Conservation (phyloP, 2,113 vertebrate genomes). For the Caracal caracal region DNA sequence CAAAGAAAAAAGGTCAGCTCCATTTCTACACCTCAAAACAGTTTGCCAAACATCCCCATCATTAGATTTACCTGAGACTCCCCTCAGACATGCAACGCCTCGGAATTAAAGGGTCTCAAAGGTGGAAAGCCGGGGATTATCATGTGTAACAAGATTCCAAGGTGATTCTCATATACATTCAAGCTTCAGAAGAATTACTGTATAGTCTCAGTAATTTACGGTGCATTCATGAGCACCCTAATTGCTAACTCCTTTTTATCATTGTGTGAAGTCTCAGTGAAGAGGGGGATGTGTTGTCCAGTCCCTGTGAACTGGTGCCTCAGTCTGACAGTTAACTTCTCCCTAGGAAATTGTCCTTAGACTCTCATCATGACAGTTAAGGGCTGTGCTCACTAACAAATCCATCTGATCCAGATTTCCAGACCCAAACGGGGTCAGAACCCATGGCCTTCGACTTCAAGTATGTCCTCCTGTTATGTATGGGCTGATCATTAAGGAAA, state of each 20-base stretch:
- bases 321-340: neutral
- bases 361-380: neutral
- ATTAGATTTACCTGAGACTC: neutral
- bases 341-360: neutral
- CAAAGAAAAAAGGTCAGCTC: neutral
- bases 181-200: neutral
- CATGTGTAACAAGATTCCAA: neutral
- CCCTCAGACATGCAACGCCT: neutral
- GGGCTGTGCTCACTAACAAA: neutral
- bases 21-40: neutral
- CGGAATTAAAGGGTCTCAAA: neutral
- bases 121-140: neutral
- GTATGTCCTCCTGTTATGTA: neutral
- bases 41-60: neutral
- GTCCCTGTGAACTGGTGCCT: neutral
- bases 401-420: neutral
- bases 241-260: neutral
- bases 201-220: neutral
- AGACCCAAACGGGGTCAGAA: neutral
- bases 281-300: neutral
- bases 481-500: neutral
- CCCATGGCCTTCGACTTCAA: neutral
- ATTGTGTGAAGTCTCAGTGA: neutral
- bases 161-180: neutral
- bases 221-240: neutral